Base-by-base conservation (phyloP, 2,888 invertebrate genomes). In the Watsonalla binaria region DNA sequence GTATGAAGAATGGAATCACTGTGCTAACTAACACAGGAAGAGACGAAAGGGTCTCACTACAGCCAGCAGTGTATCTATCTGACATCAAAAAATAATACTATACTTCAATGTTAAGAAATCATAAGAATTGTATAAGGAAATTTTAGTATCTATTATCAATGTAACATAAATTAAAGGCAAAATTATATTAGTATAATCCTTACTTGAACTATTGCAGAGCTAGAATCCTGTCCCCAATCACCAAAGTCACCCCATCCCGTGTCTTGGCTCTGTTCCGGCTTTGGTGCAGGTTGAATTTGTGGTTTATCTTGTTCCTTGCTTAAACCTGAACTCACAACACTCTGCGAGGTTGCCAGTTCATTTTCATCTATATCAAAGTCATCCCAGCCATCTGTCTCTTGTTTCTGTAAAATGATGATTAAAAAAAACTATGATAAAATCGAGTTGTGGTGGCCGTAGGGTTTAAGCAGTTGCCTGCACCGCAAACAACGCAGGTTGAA, bases 221-320 rank as follows among this genome's bases (percentile, higher is more conserved):
- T 53, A 46, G 76, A 78, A 58, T 78, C 78, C 14, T 83, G 72
- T 9, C 83, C 90, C 90, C 91, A 90, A 62, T 91, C 89, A 64
- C 82, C 91, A 65, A 92, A 88, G 45, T 91, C 85, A 74, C 92
- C 89, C 92, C 92, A 92, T 0, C 90, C 90, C 0, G 88, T 84
- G 46, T 82, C 82, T 56, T 90, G 70, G 24, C 86, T 77, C 14
- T 83, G 79, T 15, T 75, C 55, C 1, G 61, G 63, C 52, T 67
- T 61, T 45, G 52, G 42, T 9, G 35, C 56, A 37, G 51, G 48
- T 52, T 51, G 55, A 49, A 45, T 52, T 35, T 55, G 55, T 47
- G 34, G 13, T 46, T 24, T 33, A 37, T n/a, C 54, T n/a, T 50
- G 52, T 14, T 60, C 54, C 45, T 24, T 24, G 24, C 37, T 59